These are phyloP conservation scores for Amniataba percoides DNA, from an alignment of 2,797 vertebrate genomes.

Conservation along the genomic window DNA sequence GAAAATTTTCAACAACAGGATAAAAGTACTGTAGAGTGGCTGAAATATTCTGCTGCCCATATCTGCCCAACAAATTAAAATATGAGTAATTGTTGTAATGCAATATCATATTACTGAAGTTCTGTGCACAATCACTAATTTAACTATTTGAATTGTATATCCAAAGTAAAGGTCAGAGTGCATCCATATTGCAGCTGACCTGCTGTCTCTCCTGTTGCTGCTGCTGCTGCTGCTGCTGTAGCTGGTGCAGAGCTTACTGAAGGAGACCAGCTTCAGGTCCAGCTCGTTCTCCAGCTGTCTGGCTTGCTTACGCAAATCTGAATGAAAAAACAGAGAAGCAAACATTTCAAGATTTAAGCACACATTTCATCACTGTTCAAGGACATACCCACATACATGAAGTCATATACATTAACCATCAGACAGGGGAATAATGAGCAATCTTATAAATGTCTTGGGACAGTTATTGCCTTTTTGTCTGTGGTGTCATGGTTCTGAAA, in stretches of 20 bases:
- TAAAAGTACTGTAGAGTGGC: background rate
- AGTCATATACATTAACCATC: no score
- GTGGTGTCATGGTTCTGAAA: no score
- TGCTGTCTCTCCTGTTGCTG: conserved; percentile 85
- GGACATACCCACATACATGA: no score
- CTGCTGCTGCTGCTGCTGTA: conserved; percentile 83
- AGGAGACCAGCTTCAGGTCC: conserved; percentile 95
- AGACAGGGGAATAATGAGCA: no score
- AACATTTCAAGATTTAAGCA: background rate
- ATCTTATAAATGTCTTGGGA: no score
- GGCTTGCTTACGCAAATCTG: conserved; percentile 95
- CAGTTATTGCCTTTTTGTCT: no score
- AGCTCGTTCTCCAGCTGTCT: conserved; percentile 95
- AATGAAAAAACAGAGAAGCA: conserved; percentile 15
- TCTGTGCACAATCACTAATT: background rate
- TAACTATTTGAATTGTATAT: background rate
- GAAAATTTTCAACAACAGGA: background rate
- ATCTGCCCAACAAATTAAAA: background rate
- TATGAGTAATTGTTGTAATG: background rate
- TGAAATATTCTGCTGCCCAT: background rate
- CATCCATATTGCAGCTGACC: conserved; percentile 75
- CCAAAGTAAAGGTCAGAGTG: background rate
- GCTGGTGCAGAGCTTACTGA: conserved; percentile 96
- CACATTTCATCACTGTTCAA: background rate
- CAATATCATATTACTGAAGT: background rate